Evolutionary conservation across 2,113 vertebrate species (phyloP), one percentile per base, ranked within the genome.

Genomic region (Lanius collurio): DNA sequence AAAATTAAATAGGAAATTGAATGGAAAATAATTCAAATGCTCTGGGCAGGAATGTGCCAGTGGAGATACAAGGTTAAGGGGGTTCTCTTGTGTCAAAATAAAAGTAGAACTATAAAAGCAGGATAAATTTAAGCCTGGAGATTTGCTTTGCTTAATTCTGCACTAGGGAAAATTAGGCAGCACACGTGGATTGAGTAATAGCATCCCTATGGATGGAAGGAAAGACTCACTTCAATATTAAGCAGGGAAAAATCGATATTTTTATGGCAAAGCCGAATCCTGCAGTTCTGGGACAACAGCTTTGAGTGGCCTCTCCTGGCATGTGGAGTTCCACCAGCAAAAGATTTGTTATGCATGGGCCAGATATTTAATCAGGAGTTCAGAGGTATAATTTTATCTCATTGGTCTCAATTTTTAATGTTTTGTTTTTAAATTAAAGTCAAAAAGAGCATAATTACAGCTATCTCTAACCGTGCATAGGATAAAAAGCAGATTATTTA

Each of bases 381-480:
- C 13, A 31, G 27, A 19, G 31, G 21, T 19, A 1, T 3, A 37
- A 37, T 59, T 87, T 79, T 52, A 52, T 28, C 33, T 44, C 69
- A 8, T 4, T 39, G 33, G 19, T 10, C 60, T 65, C 4, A 15
- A 2, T 14, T 59, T 64, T 42, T 47, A 7, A 14, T 5, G 10
- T 2, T 35, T 5, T 14, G 9, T 47, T 57, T 65, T 18, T 4
- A 23, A 37, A 52, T 17, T n/a, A 47, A 60, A 16, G 30, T 13
- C 11, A 3, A n/a, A 65, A 57, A 6, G 10, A 59, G 1, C 4
- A 6, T 9, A 31, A 23, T 37, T 30, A 8, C 35, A 44, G 5
- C 24, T 6, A 30, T 2, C 14, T 30, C 10, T 41, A 69, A 4
- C 6, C 12, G 28, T 0, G 3, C 2, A 1, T 4, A 4, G 0